Evolutionary conservation across 2,888 invertebrate species (phyloP).

Genomic region (Athripsodes cinereus): DNA sequence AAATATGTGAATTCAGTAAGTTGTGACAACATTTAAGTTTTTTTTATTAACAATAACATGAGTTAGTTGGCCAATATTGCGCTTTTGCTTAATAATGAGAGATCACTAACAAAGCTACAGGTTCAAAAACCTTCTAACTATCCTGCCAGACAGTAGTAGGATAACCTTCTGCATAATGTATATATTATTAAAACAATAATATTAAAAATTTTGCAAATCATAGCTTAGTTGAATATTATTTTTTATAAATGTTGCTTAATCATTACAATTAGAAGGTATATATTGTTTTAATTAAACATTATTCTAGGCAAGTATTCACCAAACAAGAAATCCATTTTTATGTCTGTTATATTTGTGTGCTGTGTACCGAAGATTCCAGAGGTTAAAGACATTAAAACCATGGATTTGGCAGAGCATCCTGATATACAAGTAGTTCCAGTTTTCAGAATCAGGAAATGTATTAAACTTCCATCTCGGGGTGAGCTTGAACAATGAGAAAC

Average conservation of each 20-base stretch:
- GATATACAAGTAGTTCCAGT: conserved; percentile 40
- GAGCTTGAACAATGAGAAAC: no score
- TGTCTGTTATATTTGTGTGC: conserved; percentile 42
- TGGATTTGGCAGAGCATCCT: conserved; percentile 34
- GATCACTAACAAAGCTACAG: no score
- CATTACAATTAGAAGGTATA: background rate
- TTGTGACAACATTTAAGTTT: background rate
- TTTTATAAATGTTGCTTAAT: no score
- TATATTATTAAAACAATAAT: no score
- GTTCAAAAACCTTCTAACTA: no score
- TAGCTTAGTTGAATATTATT: no score
- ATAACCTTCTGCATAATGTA: no score
- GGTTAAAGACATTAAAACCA: conserved; percentile 32
- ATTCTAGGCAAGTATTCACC: conserved; percentile 44
- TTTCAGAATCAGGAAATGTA: conserved; percentile 44
- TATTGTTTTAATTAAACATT: background rate
- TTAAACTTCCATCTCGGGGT: conserved; percentile 42
- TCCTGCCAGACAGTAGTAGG: no score
- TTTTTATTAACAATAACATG: background rate
- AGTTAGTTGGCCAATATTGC: background rate
- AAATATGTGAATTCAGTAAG: conserved; percentile 45
- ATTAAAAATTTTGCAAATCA: no score
- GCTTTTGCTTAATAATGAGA: no score
- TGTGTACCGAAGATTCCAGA: conserved; percentile 40
- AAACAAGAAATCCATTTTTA: conserved; percentile 41